Evolutionary conservation across 2,113 vertebrate genomes (phyloP).

Genomic region (Dunckerocampus dactyliophorus): DNA sequence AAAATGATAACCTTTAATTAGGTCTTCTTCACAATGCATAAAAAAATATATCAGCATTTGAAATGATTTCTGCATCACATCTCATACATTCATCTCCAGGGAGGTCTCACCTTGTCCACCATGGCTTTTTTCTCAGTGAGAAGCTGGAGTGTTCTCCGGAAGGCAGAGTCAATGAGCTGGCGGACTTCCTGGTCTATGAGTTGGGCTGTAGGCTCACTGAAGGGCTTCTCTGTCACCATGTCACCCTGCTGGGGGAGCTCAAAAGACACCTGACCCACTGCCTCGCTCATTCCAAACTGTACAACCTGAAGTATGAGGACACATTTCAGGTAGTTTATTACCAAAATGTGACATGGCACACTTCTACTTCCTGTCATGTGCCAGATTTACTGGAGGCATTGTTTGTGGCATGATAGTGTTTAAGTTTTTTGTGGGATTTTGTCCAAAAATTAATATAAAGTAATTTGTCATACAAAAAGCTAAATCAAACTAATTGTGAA

Average conservation of each 20-base stretch:
- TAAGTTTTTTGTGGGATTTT: no score
- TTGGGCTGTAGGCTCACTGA: slow-evolving; percentile 78
- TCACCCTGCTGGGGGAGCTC: slow-evolving; percentile 86
- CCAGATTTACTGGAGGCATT: no score
- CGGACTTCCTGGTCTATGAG: slow-evolving; percentile 77
- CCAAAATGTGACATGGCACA: no score
- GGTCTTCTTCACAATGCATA: no score
- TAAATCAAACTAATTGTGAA: no score
- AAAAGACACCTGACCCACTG: slow-evolving; percentile 92
- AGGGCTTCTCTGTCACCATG: slow-evolving; percentile 87
- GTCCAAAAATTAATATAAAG: no score
- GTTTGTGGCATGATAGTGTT: no score
- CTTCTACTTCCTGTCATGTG: no score
- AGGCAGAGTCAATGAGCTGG: slow-evolving; percentile 70
- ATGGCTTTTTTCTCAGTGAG: slow-evolving; percentile 81
- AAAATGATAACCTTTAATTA: no score
- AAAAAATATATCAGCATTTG: no score
- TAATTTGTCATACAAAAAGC: no score
- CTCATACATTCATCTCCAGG: neutral
- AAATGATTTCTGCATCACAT: no score
- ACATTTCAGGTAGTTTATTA: neutral
- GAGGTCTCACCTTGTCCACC: slow-evolving; percentile 84
- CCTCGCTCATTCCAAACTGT: slow-evolving; percentile 94
- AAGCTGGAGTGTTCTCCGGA: slow-evolving; percentile 62
- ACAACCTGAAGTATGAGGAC: slow-evolving; percentile 73